phyloP scores from a whole-genome alignment of 2,888 invertebrate genomes.

The Cephalotes varians region DNA sequence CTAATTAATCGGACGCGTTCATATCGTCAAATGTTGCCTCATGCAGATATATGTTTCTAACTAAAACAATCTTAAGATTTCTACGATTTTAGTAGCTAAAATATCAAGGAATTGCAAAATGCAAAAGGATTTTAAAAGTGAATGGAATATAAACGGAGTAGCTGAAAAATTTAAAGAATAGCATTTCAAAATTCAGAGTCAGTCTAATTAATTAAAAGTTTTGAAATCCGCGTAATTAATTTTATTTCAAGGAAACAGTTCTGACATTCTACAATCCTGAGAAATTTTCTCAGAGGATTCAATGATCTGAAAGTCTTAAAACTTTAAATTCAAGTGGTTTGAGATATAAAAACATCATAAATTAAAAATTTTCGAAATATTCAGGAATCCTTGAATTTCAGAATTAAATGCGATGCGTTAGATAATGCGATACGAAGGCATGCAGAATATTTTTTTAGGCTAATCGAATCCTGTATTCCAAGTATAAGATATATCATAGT shows the following conservation, averaged over 20 bases:
- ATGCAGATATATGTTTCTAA: too few relatives aligned
- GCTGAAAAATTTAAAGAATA: neutral
- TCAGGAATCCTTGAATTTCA: neutral
- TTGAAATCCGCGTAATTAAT: conserved; percentile 21
- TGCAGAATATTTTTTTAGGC: neutral
- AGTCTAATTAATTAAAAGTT: neutral
- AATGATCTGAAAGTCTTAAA: neutral
- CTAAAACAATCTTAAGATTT: neutral
- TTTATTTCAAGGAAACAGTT: neutral
- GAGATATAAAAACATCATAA: neutral
- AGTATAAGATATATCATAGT: neutral
- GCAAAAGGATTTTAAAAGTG: neutral
- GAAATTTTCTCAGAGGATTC: neutral
- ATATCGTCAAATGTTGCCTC: neutral
- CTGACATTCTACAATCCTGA: neutral
- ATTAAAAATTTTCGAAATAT: neutral
- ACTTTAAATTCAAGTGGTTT: neutral
- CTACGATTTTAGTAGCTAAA: neutral
- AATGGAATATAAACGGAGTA: neutral
- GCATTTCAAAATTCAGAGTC: neutral
- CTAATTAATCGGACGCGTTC: conserved; percentile 56
- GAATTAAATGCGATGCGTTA: neutral
- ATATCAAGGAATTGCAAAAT: neutral
- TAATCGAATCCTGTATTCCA: neutral
- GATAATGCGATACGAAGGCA: neutral